These are phyloP conservation scores for Trochalopteron elliotii DNA, from an alignment of 2,113 vertebrate species.

Conservation along the genomic window DNA sequence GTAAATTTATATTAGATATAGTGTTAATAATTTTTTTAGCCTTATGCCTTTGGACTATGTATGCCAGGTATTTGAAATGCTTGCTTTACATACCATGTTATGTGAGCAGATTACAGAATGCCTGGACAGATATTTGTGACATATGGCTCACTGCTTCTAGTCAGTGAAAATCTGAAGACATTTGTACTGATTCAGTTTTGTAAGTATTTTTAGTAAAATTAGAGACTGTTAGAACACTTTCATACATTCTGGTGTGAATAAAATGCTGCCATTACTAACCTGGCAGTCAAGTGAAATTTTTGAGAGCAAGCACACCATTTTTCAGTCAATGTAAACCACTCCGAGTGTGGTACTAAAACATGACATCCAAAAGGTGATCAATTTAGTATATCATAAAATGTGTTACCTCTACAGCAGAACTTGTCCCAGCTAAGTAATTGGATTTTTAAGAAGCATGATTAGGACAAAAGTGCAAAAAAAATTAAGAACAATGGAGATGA, in stretches of 20 bases:
- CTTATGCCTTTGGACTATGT: not conserved
- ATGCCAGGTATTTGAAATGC: not conserved
- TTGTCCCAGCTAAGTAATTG: not conserved
- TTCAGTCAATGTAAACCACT: not conserved
- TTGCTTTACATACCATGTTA: not conserved
- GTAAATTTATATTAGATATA: not conserved
- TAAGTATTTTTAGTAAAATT: slow-evolving; percentile 19
- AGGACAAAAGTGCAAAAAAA: not conserved
- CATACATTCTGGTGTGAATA: not conserved
- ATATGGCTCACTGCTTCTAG: not conserved
- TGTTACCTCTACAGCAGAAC: not conserved
- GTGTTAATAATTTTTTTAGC: not conserved
- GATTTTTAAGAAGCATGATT: not conserved
- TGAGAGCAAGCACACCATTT: not conserved
- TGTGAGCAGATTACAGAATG: not conserved
- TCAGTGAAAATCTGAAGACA: not conserved
- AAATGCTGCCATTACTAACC: not conserved
- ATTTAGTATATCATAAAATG: not conserved
- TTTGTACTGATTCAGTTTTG: not conserved
- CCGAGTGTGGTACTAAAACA: not conserved
- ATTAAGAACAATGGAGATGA: not conserved
- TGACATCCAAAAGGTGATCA: not conserved
- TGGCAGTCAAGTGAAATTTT: not conserved
- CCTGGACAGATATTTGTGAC: not conserved
- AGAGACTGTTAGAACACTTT: not conserved